Base-by-base conservation (phyloP, 2,113 vertebrate species). In the Atrichornis clamosus region DNA sequence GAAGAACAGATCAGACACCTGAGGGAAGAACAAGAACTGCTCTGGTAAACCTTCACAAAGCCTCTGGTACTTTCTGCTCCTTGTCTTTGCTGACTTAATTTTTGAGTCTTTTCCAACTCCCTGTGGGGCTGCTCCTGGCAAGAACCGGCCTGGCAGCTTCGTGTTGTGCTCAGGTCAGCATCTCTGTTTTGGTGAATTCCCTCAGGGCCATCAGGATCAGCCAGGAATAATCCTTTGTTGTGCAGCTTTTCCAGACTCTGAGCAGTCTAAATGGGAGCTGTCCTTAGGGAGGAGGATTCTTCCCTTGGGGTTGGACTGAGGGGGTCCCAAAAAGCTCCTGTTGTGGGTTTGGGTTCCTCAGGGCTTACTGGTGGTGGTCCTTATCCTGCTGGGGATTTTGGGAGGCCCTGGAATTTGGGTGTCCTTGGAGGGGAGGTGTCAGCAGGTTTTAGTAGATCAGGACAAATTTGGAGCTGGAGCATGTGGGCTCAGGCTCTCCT, bases 1-100 rank as follows among this genome's bases (percentile, higher is more conserved):
- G 87, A 97, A 91, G 94, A 97, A 82, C 97, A 98, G 87, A 92
- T 97, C 87, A 92, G 91, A 91, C 97, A 89, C 74, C 96, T 98
- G 82, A 98, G 98, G 92, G 96, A 96, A 58, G 97, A 98, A 56
- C 97, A 97, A 95, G 92, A 97, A 83, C 82, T 96, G 27, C 91
- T 98, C 80, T 77, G 96, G 94, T 97, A 97, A 97, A 92, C 37
- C 64, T 82, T 58, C 55, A 41, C 33, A 23, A 92, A 33, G 39
- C 46, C 33, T 47, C 42, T 68, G 73, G 32, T 89, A 28, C 86
- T 83, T 95, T 28, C 35, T 79, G 68, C 41, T 72, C 56, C 67
- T 94, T 85, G 32, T 56, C 88, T 95, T 70, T 84, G 68, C 55
- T 41, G 46, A 18, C 12, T 63, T 47, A 8, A n/a, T 21, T 58